Base-by-base conservation (phyloP, 2,113 vertebrate genomes). In the Ceuthmochares aereus region DNA sequence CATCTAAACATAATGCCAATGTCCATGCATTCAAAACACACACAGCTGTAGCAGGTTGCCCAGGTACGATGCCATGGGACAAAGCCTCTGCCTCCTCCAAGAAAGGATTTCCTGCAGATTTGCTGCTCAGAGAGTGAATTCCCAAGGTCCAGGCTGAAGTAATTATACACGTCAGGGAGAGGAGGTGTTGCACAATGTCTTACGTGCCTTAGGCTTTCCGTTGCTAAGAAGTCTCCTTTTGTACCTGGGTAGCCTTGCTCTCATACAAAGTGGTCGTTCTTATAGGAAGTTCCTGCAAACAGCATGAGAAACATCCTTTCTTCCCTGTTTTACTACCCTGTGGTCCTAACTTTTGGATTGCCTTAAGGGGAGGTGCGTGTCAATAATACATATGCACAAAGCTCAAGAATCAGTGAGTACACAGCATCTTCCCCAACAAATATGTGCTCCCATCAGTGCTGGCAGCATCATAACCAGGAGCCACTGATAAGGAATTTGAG, bases 361-460 rank as follows among this genome's bases (percentile, higher is more conserved):
- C 14, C 5, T 23, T 22, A 29, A 14, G 2, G 10, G 6, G 4
- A 4, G 3, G 23, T 11, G 22, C 6, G 21, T 49, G 47, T 51
- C 40, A 68, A 10, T 32, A 86, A 67, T 21, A 36, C 4, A 7
- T 17, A 49, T 0, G 1, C 18, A 49, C 34, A 62, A 55, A 60
- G 29, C 60, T 78, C 58, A 40, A 14, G 12, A 21, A 25, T 8
- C 51, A 47, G 37, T 22, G n/a, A 47, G 17, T 2, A 0, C 10
- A 45, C n/a, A 47, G n/a, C 6, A 7, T 34, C n/a, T 42, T 67
- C 55, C 18, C 40, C 2, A 1, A 5, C 5, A n/a, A 17, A 4
- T 0, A 0, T 25, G 54, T 42, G n/a, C 37, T 78, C 43, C 6
- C 1, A 7, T 34, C n/a, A 19, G 29, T 18, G n/a, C 23, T 26